Conservation (phyloP, 2,888 invertebrate genomes). For the Eupithecia subumbrata region DNA sequence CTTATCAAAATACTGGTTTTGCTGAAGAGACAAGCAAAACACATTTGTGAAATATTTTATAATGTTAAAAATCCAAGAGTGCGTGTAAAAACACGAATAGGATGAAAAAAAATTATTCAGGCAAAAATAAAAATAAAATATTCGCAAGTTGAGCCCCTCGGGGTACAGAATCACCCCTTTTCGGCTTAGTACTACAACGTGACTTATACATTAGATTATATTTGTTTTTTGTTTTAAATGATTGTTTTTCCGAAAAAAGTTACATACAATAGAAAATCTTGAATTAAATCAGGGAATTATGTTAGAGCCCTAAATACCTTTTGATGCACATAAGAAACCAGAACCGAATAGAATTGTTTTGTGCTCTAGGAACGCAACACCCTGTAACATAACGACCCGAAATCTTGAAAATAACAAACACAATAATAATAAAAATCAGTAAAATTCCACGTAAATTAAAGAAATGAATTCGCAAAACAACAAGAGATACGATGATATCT, state of each 20-base stretch:
- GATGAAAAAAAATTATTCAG: too few relatives aligned
- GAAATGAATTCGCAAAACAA: conserved; percentile 26
- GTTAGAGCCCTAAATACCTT: background rate
- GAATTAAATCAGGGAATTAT: background rate
- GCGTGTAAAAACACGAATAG: too few relatives aligned
- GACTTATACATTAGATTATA: background rate
- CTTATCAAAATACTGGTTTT: too few relatives aligned
- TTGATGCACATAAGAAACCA: background rate
- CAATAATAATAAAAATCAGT: background rate
- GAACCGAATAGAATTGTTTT: background rate
- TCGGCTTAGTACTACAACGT: background rate
- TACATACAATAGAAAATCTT: background rate
- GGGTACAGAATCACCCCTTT: too few relatives aligned
- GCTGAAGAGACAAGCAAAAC: too few relatives aligned
- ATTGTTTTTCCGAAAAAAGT: background rate
- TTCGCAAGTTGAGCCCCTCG: too few relatives aligned
- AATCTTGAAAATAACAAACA: background rate
- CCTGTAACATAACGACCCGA: background rate
- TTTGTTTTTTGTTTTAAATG: background rate
- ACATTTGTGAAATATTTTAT: too few relatives aligned
- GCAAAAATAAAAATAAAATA: too few relatives aligned
- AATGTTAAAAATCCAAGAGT: too few relatives aligned
- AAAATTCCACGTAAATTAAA: background rate
- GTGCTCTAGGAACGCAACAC: background rate
- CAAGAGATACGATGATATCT: conserved; percentile 40